Base-by-base conservation (phyloP, 2,797 vertebrate genomes). In the Cynodonichthys magdalenae region DNA sequence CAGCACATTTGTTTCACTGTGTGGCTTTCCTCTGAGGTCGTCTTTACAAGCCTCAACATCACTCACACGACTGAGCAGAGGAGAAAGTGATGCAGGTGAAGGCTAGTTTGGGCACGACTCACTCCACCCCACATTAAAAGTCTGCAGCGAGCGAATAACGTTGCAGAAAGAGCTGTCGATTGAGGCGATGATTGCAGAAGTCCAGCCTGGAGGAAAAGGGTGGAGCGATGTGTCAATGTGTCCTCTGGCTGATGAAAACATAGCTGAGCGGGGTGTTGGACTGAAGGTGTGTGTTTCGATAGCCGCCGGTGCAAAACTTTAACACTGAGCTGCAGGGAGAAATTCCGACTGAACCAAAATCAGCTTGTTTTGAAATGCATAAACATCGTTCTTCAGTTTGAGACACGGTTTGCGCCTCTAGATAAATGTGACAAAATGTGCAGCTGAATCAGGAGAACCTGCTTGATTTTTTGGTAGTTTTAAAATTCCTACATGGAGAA, bases 81-180 rank as follows among this genome's bases (percentile, higher is more conserved):
- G 59, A 71, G 55, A 62, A 53, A 75, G 74, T 79, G 78, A 82
- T 68, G 74, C 76, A 86, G 85, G 58, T 18, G 60, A 24, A 53
- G 41, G 61, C 81, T 39, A 55, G 80, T 58, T 77, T 12, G 9
- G 75, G 63, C 84, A 82, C 31, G 81, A 77, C 27, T 15, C 45
- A 27, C 66, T 58, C 20, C 44, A 54, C 1, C 15, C 10, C 48
- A 29, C 34, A 29, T 17, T 56, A 50, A 61, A 51, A 59, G 36
- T 34, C 20, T 15, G 10, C 42, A 46, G 9, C 6, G 0, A 17
- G 5, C 28, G 18, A 50, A 50, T n/a, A 41, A 58, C 53, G 42
- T 73, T 82, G 56, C 66, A 74, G 49, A 81, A 79, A 44, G 31
- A 14, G 64, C 53, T 56, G 75, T 51, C 53, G 55, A 80, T 74